These are phyloP conservation scores for Gallinago undulata DNA, from an alignment of 2,113 vertebrate genomes.

Conservation along the genomic window DNA sequence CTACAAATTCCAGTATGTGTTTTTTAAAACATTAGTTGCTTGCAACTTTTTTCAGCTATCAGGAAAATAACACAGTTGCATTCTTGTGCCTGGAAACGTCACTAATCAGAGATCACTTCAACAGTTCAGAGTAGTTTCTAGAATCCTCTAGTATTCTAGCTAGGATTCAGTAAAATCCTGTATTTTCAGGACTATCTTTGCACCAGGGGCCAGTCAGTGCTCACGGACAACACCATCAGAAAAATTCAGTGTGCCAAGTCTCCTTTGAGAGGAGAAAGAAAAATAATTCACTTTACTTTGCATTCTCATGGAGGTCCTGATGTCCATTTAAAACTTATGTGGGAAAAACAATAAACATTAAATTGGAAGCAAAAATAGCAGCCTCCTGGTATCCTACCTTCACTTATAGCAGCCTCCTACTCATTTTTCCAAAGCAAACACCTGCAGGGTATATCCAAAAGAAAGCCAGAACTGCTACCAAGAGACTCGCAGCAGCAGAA, in stretches of 20 bases:
- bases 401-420: neutral
- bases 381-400: neutral
- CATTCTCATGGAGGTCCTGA: neutral
- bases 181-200: neutral
- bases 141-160: neutral
- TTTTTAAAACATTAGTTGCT: neutral
- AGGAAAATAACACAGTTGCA: neutral
- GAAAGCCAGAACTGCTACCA: fast-evolving
- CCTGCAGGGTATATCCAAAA: neutral
- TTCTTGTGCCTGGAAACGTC: neutral
- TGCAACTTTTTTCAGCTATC: neutral
- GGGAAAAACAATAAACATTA: neutral
- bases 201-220: neutral
- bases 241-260: neutral
- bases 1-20: neutral
- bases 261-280: neutral
- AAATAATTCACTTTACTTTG: neutral
- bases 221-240: fast-evolving
- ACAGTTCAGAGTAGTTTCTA: neutral
- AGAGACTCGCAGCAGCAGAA: neutral
- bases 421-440: neutral
- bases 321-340: neutral
- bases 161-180: neutral
- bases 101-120: neutral
- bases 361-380: neutral